A percentile compares a stretch with the other conserved stretches of the same genome.
Evolutionary conservation across 2,888 invertebrate species (phyloP).

Genomic region (Smittia sp.): DNA sequence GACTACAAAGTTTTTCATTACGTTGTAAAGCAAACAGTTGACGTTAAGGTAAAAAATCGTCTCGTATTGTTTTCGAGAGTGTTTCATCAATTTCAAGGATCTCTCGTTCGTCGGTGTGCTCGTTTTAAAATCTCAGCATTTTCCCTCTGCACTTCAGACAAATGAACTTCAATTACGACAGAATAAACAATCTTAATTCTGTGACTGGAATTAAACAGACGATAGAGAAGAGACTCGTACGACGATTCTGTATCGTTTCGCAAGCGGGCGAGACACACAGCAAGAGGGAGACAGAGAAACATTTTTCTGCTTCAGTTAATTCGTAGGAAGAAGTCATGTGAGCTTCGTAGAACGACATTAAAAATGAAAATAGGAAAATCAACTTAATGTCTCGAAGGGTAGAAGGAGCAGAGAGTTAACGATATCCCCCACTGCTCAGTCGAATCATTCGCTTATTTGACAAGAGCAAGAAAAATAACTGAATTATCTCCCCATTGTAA

Average conservation of each 20-base stretch:
- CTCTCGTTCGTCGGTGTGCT: background rate
- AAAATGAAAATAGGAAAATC: constrained; percentile 31
- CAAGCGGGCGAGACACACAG: background rate
- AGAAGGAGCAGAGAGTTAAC: background rate
- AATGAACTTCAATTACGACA: constrained; percentile 40
- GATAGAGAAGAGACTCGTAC: background rate
- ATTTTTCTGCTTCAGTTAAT: constrained; percentile 16
- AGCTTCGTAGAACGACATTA: background rate
- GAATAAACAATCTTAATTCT: constrained; percentile 37
- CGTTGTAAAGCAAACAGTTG: background rate
- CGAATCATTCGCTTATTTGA: constrained; percentile 7
- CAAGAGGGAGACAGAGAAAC: background rate
- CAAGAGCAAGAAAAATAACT: constrained; percentile 3
- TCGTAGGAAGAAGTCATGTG: constrained; percentile 14
- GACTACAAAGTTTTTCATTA: background rate
- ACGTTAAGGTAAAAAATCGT: background rate
- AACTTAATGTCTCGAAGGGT: constrained; percentile 19
- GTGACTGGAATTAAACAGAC: constrained; percentile 34
- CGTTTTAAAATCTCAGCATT: constrained; percentile 2
- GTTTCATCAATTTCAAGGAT: too few relatives aligned
- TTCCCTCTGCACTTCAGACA: constrained; percentile 13
- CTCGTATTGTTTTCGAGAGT: background rate
- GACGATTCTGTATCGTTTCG: constrained; percentile 29
- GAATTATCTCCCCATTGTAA: constrained; percentile 20
- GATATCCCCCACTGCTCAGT: background rate